Conservation (phyloP, 2,113 vertebrate genomes). For the Amphilophus citrinellus region DNA sequence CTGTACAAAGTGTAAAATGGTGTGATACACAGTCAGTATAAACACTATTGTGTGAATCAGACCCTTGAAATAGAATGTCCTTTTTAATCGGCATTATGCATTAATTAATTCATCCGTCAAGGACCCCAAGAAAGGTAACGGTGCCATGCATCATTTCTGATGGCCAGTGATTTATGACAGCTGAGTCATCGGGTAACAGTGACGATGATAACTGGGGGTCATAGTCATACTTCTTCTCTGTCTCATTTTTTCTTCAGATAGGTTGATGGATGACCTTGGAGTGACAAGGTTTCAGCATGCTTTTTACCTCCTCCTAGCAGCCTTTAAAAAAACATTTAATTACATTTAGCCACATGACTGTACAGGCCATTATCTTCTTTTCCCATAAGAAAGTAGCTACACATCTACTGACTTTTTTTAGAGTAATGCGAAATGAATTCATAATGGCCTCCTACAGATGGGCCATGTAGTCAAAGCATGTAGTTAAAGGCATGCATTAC, state of each 20-base stretch:
- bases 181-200: not conserved
- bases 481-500: constrained; percentile 4
- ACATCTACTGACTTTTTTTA: constrained; percentile 22
- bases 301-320: not conserved
- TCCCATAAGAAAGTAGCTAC: not conserved
- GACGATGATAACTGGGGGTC: not conserved
- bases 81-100: not conserved
- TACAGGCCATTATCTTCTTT: constrained; percentile 3
- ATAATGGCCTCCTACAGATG: constrained; percentile 28
- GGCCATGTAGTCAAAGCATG: not conserved
- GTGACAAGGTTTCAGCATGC: not conserved
- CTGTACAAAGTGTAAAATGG: not conserved
- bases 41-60: not conserved
- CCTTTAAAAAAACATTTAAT: constrained; percentile 25
- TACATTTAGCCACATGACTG: not conserved
- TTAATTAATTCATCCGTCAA: constrained; percentile 28
- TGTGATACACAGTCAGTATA: not conserved
- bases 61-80: constrained; percentile 10
- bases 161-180: constrained; percentile 28
- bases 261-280: constrained; percentile 40
- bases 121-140: not conserved
- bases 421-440: constrained; percentile 6
- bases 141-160: not conserved
- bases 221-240: not conserved
- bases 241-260: constrained; percentile 22